Evolutionary conservation across 1,140 invertebrate species (phyloP).

Genomic region (Leptopilina clavipes): DNA sequence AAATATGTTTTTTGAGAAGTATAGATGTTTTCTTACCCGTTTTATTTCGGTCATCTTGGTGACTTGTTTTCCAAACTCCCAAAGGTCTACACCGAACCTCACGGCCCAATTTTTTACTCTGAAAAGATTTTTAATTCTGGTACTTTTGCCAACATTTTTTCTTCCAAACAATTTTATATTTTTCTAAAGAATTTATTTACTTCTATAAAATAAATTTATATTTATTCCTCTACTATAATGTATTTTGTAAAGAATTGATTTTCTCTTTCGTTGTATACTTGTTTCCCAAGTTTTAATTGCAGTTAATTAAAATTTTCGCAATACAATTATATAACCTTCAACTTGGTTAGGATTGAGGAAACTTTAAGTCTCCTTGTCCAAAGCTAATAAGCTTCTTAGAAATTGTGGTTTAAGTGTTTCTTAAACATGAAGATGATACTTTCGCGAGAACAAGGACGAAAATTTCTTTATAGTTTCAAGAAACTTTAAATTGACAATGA

Average conservation of each 20-base stretch:
- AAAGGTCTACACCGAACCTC: conserved; percentile 90
- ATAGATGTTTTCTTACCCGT: conserved; percentile 80
- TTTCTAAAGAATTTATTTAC: too few relatives aligned
- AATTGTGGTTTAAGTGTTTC: conserved; percentile 23
- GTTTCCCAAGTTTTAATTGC: neutral
- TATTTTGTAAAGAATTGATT: neutral
- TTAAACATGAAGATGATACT: conserved; percentile 20
- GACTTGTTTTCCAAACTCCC: conserved; percentile 89
- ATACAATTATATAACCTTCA: conserved; percentile 2
- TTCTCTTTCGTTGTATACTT: neutral
- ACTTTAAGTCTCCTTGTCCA: neutral
- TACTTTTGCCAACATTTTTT: neutral
- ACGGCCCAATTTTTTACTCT: conserved; percentile 94
- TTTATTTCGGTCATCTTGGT: conserved; percentile 92
- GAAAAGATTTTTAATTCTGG: conserved; percentile 73
- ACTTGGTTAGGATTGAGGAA: conserved; percentile 22
- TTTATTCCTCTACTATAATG: too few relatives aligned
- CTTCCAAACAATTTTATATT: too few relatives aligned
- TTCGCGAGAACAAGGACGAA: neutral
- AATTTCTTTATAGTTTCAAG: neutral
- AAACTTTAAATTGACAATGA: neutral
- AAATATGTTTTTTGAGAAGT: conserved; percentile 16
- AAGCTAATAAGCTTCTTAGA: conserved; percentile 30
- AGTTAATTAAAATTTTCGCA: conserved; percentile 23
- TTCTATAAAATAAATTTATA: too few relatives aligned